phyloP scores from a whole-genome alignment of 2,113 vertebrate genomes.

The Lates calcarifer region DNA sequence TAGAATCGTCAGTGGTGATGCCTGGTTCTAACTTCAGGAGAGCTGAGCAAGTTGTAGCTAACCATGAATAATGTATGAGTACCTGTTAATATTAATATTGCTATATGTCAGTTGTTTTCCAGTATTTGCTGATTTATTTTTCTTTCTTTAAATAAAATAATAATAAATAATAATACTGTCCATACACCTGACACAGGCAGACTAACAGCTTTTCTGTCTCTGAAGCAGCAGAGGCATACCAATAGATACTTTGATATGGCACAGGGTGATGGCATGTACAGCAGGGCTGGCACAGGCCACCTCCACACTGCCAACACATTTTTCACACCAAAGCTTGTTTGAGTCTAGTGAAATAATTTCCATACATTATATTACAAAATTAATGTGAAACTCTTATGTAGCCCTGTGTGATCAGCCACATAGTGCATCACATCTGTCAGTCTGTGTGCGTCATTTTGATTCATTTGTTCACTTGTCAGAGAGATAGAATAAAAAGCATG shows the following conservation, averaged over 20 bases:
- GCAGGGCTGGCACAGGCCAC: constrained; percentile 1
- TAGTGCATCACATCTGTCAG: not conserved
- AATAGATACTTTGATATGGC: constrained; percentile 31
- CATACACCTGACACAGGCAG: not conserved
- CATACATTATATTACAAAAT: constrained; percentile 26
- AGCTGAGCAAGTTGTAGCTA: not conserved
- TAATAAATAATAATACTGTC: constrained; percentile 3
- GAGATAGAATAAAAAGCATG: not conserved
- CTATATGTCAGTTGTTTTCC: not conserved
- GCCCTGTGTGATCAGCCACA: not conserved
- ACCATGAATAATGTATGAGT: not conserved
- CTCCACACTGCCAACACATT: not conserved
- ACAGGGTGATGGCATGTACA: constrained; percentile 7
- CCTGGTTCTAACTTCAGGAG: too few relatives aligned
- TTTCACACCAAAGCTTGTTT: constrained; percentile 23
- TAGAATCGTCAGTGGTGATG: not conserved
- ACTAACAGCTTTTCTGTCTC: constrained; percentile 17
- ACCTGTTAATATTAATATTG: not conserved
- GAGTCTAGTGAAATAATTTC: not conserved
- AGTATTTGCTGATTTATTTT: not conserved
- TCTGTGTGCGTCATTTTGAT: not conserved
- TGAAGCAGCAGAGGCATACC: constrained; percentile 4
- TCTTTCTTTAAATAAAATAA: too few relatives aligned
- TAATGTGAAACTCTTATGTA: constrained; percentile 2
- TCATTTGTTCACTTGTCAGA: not conserved